Percentiles rank a stretch among this genome's conserved stretches.
These are phyloP conservation scores for Myxocyprinus asiaticus DNA, from an alignment of 2,113 vertebrate species.

Conservation along the genomic window DNA sequence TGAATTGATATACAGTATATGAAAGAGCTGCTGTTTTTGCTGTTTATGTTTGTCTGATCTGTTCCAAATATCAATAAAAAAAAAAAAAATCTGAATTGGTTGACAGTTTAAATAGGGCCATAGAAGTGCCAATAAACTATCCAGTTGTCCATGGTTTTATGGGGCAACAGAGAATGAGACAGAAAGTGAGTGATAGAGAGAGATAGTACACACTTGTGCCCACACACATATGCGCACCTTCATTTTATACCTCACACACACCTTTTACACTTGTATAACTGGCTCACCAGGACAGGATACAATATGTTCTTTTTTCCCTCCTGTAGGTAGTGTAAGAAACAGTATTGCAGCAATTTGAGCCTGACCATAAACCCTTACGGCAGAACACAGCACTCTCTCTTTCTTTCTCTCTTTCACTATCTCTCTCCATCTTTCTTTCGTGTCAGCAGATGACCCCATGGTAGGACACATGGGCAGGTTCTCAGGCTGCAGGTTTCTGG, in stretches of 20 bases:
- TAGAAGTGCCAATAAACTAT: too few relatives aligned
- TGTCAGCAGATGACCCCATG: constrained; percentile 25
- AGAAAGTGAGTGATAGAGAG: too few relatives aligned
- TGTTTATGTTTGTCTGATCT: too few relatives aligned
- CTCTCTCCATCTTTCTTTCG: neutral
- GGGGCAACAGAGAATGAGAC: too few relatives aligned
- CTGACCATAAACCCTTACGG: neutral
- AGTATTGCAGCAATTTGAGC: neutral
- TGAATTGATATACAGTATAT: too few relatives aligned
- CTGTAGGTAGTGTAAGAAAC: constrained; percentile 12
- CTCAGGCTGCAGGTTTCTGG: constrained; percentile 31
- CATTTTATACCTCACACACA: neutral
- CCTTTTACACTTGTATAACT: constrained; percentile 23
- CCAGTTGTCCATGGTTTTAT: too few relatives aligned
- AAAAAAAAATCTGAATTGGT: too few relatives aligned
- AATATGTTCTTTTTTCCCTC: constrained; percentile 47
- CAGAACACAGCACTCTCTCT: neutral
- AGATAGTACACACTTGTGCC: neutral
- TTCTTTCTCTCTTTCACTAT: neutral
- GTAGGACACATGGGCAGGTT: constrained; percentile 2
- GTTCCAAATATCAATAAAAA: too few relatives aligned
- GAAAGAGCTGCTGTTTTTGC: too few relatives aligned
- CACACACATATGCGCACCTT: neutral
- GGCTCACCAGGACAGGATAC: constrained; percentile 53
- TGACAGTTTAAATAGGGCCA: too few relatives aligned